Conservation (phyloP, 2,888 invertebrate genomes). For the Dryococelus australis region DNA sequence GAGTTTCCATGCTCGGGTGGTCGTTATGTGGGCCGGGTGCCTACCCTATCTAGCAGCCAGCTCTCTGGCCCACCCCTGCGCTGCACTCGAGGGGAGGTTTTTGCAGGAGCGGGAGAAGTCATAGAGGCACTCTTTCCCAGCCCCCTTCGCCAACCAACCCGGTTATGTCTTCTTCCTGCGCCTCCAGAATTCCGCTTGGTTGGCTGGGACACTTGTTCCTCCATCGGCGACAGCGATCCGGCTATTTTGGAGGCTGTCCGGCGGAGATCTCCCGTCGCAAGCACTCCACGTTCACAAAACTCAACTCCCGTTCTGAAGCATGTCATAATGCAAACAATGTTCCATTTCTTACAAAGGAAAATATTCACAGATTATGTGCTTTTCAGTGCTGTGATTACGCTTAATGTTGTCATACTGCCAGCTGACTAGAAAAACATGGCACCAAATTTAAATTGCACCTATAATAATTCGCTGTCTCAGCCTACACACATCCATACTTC, state of each 20-base stretch:
- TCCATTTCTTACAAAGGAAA: too few relatives aligned
- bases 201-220: not conserved
- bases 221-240: not conserved
- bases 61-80: not conserved
- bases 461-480: too few relatives aligned
- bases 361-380: too few relatives aligned
- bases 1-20: constrained; percentile 28
- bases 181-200: not conserved
- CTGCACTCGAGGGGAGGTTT: not conserved
- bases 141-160: not conserved
- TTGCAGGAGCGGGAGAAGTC: not conserved
- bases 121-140: not conserved
- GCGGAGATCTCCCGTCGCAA: not conserved
- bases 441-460: too few relatives aligned
- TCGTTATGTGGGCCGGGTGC: not conserved
- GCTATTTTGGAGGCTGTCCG: not conserved
- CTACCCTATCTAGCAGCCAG: constrained; percentile 20
- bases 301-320: not conserved
- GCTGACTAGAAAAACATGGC: too few relatives aligned
- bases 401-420: too few relatives aligned
- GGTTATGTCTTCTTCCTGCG: not conserved
- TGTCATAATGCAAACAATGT: too few relatives aligned
- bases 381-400: too few relatives aligned
- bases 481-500: too few relatives aligned
- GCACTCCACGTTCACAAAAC: not conserved